Base-by-base conservation (phyloP, 2,797 vertebrate species). In the Sebastes paucispinis region DNA sequence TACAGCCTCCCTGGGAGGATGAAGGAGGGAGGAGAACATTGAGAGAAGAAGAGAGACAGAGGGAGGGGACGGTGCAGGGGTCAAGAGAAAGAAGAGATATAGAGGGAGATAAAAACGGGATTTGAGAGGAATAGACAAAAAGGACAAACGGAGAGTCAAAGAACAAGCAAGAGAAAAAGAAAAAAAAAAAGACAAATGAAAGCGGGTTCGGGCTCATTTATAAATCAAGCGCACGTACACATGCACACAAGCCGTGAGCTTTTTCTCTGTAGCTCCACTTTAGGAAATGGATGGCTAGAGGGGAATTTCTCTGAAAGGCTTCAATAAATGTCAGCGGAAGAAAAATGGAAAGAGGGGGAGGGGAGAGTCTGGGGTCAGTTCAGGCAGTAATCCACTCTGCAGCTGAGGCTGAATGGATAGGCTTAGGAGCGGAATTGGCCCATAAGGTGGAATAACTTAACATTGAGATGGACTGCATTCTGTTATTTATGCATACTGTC, bases 1-100 rank as follows among this genome's bases (percentile, higher is more conserved):
- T 97, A 98, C 73, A 99, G 84, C 68, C 95, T 94, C 83, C 97
- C 98, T 99, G 90, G 1, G 67, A 91, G 71, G 39, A 58, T 16
- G 59, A 88, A 88, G 83, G 69, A 57, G 2, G 52, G 81, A 2
- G 16, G n/a, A n/a, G 68, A 13, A 12, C 47, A 55, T 24, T n/a
- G 31, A 59, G 64, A 9, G 57, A 14, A 27, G 24, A 57, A 24
- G 55, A 70, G 2, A 36, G 39, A 57, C 8, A 36, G 39, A 25
- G 60, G 73, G 57, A 29, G 62, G 69, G 25, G 24, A 34, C 3
- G 25, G 24, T 71, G 31, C 3, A 18, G 43, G 59, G 12, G 62
- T 55, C 24, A 77, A 84, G 43, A 66, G 20, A 60, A 68, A 20
- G 34, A 69, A 69, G 58, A 79, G 29, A 78, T 22, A 66, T 52